Base-by-base conservation (phyloP, 2,113 vertebrate species). In the Ptilonorhynchus violaceus region DNA sequence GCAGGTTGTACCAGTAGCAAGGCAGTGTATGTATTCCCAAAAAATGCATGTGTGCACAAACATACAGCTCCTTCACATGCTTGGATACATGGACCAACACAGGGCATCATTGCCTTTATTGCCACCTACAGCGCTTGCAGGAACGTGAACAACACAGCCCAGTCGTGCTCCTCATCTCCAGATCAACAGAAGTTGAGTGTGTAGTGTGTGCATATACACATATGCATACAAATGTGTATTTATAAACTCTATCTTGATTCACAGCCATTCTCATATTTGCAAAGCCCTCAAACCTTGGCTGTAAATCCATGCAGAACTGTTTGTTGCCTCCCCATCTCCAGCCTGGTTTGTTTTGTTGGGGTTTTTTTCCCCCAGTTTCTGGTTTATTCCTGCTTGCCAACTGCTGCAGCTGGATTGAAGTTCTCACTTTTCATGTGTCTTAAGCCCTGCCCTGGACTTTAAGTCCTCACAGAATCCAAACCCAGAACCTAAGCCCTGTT, bases 31-130 rank as follows among this genome's bases (percentile, higher is more conserved):
- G 19, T 30, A 11, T 41, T 66, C 55, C 66, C 2, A 2, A 46
- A 13, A 30, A 27, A 28, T 25, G 25, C 31, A 15, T 1, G 1
- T 11, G 14, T 28, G 22, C 30, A 12, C 0, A 1, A 27, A 8
- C 15, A 4, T 31, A 3, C 12, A 7, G 14, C 7, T 42, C 35
- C 0, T 67, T 59, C 44, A 3, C 16, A 0, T 30, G 21, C 42
- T 50, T 0, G 2, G n/a, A 33, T 27, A 21, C 23, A 13, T 1
- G 46, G 52, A 59, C 5, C 20, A 25, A 5, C 41, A 64, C 27
- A 41, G 44, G 59, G 6, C 23, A 19, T 21, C 67, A 7, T 1
- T 72, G 39, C 33, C 27, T 72, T 39, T 52, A 16, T 7, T 56
- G 41, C 20, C 64, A 42, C 22, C 13, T 13, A 15, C 22, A 49